Percentiles rank a stretch among this genome's conserved stretches.
Evolutionary conservation across 2,113 vertebrate species (phyloP).

Genomic region (Azemiops feae): DNA sequence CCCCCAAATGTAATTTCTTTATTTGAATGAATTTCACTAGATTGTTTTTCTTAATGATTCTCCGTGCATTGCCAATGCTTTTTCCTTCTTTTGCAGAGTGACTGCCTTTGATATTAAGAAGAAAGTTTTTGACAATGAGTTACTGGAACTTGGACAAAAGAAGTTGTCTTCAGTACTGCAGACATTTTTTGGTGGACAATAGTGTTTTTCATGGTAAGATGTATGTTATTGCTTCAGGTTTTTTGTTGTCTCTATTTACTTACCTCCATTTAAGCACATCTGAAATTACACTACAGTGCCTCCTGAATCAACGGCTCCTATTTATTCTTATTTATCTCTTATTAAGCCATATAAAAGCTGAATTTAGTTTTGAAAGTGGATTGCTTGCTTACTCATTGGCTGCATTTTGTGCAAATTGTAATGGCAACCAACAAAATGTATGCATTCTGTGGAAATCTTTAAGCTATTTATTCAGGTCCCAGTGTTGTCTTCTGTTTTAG

Average conservation of each 20-base stretch:
- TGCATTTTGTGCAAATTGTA: not conserved
- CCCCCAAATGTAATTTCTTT: not conserved
- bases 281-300: accelerated
- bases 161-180: constrained; percentile 81
- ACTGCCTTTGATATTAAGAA: constrained; percentile 62
- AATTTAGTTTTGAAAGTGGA: not conserved
- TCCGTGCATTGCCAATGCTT: not conserved
- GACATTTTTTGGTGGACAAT: constrained; percentile 93
- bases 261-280: accelerated
- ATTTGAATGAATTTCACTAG: accelerated
- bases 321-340: not conserved
- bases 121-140: constrained; percentile 74
- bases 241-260: accelerated
- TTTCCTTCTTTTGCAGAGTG: constrained; percentile 43
- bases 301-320: accelerated
- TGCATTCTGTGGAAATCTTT: not conserved
- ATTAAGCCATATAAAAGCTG: not conserved
- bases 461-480: not conserved
- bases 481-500: not conserved
- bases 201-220: constrained; percentile 86
- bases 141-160: constrained; percentile 78
- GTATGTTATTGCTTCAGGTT: accelerated
- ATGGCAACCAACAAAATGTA: not conserved
- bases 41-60: not conserved
- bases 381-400: not conserved